Conservation (phyloP, 2,888 invertebrate genomes). For the Lymantria monacha region DNA sequence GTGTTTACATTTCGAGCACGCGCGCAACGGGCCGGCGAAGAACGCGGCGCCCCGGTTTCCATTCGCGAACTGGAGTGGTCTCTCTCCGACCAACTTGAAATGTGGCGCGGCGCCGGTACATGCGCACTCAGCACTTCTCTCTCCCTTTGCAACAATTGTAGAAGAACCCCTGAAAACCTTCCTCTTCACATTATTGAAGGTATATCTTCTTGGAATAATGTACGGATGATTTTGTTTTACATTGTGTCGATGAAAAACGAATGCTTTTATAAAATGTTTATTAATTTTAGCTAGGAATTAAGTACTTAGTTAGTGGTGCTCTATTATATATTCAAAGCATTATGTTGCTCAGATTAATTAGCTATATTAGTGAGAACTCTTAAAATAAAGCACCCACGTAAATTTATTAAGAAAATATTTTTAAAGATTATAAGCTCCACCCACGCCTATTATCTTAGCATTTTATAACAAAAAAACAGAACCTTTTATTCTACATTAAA, state of each 20-base stretch:
- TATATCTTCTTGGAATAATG: slow-evolving; percentile 60
- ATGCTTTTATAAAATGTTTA: no score
- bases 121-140: slow-evolving; percentile 69
- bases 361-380: background rate
- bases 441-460: background rate
- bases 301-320: no score
- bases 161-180: slow-evolving; percentile 61
- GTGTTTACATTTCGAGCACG: slow-evolving; percentile 53
- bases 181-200: slow-evolving; percentile 60
- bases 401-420: background rate
- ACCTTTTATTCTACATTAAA: background rate
- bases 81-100: slow-evolving; percentile 42
- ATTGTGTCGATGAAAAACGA: slow-evolving; percentile 13
- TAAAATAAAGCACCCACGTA: background rate
- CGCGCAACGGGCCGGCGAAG: slow-evolving; percentile 35
- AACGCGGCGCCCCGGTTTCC: slow-evolving; percentile 49
- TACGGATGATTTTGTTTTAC: slow-evolving; percentile 46
- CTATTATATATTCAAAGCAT: no score
- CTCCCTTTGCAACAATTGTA: slow-evolving; percentile 63
- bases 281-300: no score
- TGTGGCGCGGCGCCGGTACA: slow-evolving; percentile 59
- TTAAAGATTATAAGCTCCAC: background rate
- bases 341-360: background rate
- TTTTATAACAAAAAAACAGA: background rate
- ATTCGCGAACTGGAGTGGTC: slow-evolving; percentile 60